Base-by-base conservation (phyloP, 2,888 invertebrate species). In the Masnerella sp. region DNA sequence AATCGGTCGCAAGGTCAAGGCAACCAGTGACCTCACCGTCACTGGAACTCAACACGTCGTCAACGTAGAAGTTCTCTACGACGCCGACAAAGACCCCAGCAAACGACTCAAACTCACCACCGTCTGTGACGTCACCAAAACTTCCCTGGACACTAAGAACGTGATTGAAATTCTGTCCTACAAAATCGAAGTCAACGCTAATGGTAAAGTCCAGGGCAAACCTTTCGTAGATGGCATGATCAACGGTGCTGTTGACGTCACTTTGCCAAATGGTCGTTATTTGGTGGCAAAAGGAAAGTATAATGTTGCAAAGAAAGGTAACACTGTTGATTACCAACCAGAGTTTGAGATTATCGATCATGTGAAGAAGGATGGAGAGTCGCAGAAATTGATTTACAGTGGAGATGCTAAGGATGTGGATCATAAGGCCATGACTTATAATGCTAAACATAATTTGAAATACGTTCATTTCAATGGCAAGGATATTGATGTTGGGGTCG, bases 61-160 rank as follows among this genome's bases (percentile, higher is more conserved):
- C 0, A 91, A 91, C 43, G 80, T 92, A 0, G 93, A 91, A 42
- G 52, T 95, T 2, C 91, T 89, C 78, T 91, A 93, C 22, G 91
- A 94, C 83, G 92, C 90, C 70, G 92, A 92, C 49, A 93, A 92
- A 81, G 92, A 94, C 82, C 92, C 92, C 38, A 90, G 88, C 38
- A 92, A 93, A 79, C 93, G 92, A 78, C 78, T 95, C 2, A 90
- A 90, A 65, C 79, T 94, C 32, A 90, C 90, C 25, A 93, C 94
- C 0, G 89, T 90, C 74, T 91, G 90, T 58, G 90, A 90, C 73
- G 76, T 89, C 0, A 90, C 88, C 25, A 88, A 88, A 3, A 88
- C 5, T 14, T 87, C 89, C 0, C 36, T 93, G 0, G 91, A 92
- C 17, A 91, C 93, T 0, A 93, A 92, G 80, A 92, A 91, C 77